Base-by-base conservation (phyloP, 1,140 invertebrate species). In the Sweltsa coloradensis region DNA sequence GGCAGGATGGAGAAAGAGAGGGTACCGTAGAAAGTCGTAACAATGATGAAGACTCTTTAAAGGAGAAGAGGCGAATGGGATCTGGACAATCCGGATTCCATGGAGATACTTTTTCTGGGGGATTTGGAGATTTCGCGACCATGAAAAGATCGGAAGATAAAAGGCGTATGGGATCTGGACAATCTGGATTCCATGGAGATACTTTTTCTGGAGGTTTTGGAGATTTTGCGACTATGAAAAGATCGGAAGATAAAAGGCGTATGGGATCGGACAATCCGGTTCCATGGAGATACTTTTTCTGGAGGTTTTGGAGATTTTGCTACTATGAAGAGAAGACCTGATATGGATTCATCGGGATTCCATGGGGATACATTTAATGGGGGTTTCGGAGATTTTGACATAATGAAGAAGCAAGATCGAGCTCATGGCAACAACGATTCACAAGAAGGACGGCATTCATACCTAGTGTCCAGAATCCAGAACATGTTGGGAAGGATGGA, bases 321-420 rank as follows among this genome's bases (percentile, higher is more conserved):
- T 26, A 63, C 63, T 21, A 65, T 65, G 61, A 64, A 61, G 43
- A 16, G 48, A 22, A 44, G 48, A 7, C 66, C 64, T 4, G 68
- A 68, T 47, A 64, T 68, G 53, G 65, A 65, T 37, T 60, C 68
- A 2, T 57, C 59, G 29, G 68, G 68, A 1, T 70, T 69, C 46
- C 60, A 70, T 40, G 64, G 60, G 6, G 67, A 70, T 49, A 62
- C 66, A 2, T 70, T 71, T 51, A 61, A 58, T 41, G 53, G 58
- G 37, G 68, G 67, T 13, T 70, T 71, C 39, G 69, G 69, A n/a
- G 66, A 69, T 25, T 70, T 70, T 49, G 62, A 65, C 41, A 60
- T 67, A 1, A 66, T 70, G 57, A 62, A 66, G 42, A 65, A 63
- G 19, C 11, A n/a, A n/a, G n/a, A n/a, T n/a, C n/a, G n/a, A n/a